Evolutionary conservation across 2,888 invertebrate genomes (phyloP), one percentile per base, ranked within the genome.

Genomic region (Drosophila setosimentum): DNA sequence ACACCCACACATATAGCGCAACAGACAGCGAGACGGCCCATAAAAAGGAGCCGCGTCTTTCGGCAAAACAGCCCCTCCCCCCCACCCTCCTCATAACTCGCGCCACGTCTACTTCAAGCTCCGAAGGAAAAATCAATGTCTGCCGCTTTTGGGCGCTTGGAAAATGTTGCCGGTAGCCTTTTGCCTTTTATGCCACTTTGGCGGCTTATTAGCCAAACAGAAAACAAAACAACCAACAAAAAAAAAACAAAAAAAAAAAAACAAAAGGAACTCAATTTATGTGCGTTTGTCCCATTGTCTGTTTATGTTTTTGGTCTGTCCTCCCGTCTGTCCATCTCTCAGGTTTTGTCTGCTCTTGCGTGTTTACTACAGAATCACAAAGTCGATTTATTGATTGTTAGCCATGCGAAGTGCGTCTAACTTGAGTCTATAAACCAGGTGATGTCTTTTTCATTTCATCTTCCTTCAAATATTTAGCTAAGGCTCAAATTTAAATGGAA

Each of bases 71-170:
- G 16, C 16, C 13, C 10, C 32, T 18, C 2, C 13, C 10, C 32
- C 21, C 1, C 13, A 11, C 16, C 16, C 30, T 37, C 8, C 18
- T 3, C 18, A 32, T 40, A 50, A 48, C 53, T 40, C 45, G n/a
- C 42, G 3, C 6, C 13, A 6, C 40, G 4, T 11, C 45, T 42
- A 50, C 53, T 58, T 24, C 49, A 45, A 37, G 37, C 30, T 45
- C 1, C 24, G 45, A 45, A 67, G 48, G 45, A 58, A 80, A 87
- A 84, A 86, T 90, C 89, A 78, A 86, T 90, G 83, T 72, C 73
- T 80, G 61, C 60, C 63, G 48, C 65, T 54, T 68, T 53, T 33
- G 66, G 49, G 58, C 35, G 57, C 35, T 62, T 53, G 62, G 58
- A 51, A 67, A 69, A 79, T 57, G 35, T 60, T 42, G 66, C 72